Base-by-base conservation (phyloP, 2,113 vertebrate species). In the Hippocampus guttulatus region DNA sequence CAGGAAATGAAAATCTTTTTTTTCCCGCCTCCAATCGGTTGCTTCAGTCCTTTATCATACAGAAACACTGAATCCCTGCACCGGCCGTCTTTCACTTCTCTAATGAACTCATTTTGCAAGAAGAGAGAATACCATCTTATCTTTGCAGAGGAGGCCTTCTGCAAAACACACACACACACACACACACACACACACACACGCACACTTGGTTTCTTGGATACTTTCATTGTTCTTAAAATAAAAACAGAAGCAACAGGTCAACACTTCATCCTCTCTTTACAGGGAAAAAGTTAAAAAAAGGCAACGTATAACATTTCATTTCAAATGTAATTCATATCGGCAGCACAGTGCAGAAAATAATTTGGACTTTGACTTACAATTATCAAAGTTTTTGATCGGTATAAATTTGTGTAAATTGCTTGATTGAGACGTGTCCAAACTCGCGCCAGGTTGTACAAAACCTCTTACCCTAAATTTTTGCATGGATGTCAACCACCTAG, bases 1-100 rank as follows among this genome's bases (percentile, higher is more conserved):
- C 86, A 89, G 89, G 89, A 90, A 90, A 90, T 90, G 80, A 90
- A 86, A 87, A 62, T 83, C 68, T 77, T 79, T 84, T 79, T 87
- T 72, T 60, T 38, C 38, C 82, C 5, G 23, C 64, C 49, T 68
- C 67, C 74, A 65, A 75, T 82, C 81, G 73, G 67, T 73, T 47
- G 60, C 81, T 81, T 61, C 72, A n/a, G n/a, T 66, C 76, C 73
- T 83, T 89, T 90, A 90, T 90, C 89, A 51, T 78, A 70, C 71
- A 70, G 41, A 80, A 74, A 82, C 77, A 84, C 78, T 71, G 71
- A 74, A 70, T 81, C 73, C 58, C 63, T 41, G 78, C 79, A 51
- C 54, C 33, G 77, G 70, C 79, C 57, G 75, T 80, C 81, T 77
- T 81, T 83, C 84, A 55, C 79, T 76, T 73, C 51, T 76, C 76